A percentile compares a stretch with the other conserved stretches of the same genome.
phyloP scores from a whole-genome alignment of 1,140 invertebrate species.

The Hyposmocoma kahamanoa region DNA sequence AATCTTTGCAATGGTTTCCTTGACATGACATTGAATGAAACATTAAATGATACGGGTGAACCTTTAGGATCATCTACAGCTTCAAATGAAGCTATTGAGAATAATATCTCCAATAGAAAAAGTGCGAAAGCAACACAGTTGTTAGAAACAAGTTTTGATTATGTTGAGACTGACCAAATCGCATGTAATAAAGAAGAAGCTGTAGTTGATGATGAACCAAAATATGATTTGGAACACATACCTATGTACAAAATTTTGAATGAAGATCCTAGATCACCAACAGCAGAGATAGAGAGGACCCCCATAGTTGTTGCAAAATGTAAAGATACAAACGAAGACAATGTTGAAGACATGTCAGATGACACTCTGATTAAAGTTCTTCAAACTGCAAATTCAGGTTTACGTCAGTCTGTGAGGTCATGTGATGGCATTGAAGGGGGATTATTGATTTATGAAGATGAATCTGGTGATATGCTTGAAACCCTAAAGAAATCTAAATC shows the following conservation, averaged over 20 bases:
- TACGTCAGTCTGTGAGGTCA: slow-evolving; percentile 25
- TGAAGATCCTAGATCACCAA: slow-evolving; percentile 65
- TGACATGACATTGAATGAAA: slow-evolving; percentile 49
- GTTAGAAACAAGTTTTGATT: slow-evolving; percentile 71
- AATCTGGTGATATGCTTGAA: slow-evolving; percentile 28
- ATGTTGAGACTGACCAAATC: slow-evolving; percentile 17
- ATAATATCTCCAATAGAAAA: slow-evolving; percentile 31
- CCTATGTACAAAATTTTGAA: slow-evolving; percentile 44
- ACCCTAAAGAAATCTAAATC: slow-evolving; percentile 56
- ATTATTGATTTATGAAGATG: slow-evolving; percentile 63
- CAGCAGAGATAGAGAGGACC: slow-evolving; percentile 65
- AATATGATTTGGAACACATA: slow-evolving; percentile 33
- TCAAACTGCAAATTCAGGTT: slow-evolving; percentile 47
- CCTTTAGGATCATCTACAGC: slow-evolving; percentile 57
- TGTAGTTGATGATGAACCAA: slow-evolving; percentile 22
- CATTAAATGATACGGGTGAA: slow-evolving; percentile 44
- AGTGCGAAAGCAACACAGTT: slow-evolving; percentile 34
- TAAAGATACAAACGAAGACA: slow-evolving; percentile 29
- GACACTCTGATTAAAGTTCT: slow-evolving; percentile 56
- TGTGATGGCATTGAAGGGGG: slow-evolving; percentile 35
- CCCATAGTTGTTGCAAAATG: slow-evolving; percentile 55
- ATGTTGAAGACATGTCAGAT: slow-evolving; percentile 67
- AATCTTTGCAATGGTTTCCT: slow-evolving; percentile 56
- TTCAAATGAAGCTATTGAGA: slow-evolving; percentile 56
- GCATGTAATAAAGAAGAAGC: slow-evolving; percentile 27